Base-by-base conservation (phyloP, 2,888 invertebrate species). In the Agrypnus murinus region DNA sequence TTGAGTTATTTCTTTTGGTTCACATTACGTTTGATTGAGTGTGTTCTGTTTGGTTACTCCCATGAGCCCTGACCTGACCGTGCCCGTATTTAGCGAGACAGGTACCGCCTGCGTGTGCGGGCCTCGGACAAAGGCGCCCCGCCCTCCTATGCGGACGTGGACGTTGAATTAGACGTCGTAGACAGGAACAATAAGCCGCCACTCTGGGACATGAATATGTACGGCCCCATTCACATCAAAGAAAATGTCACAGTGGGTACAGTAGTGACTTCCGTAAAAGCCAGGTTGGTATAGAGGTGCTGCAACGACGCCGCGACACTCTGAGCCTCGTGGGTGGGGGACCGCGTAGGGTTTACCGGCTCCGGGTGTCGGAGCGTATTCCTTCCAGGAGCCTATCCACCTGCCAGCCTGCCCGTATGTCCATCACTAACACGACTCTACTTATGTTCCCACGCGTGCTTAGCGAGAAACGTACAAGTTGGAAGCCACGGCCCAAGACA, bases 201-300 rank as follows among this genome's bases (percentile, higher is more conserved):
- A 88, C 93, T 95, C 89, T 97, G 96, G 97, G 96, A 95, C 91
- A 92, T 92, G 89, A 92, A 92, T 89, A 92, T 95, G 90, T 96
- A 97, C 92, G 96, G 97, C 91, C 96, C 96, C 90, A 95, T 95
- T 91, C 94, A 94, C 93, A 95, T 97, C 92, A 94, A 93, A 92
- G 97, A 97, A 94, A 97, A 97, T 94, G 95, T 96, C 92, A 96
- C 96, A 92, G 95, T 97, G 92, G 96, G 97, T 92, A 96, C 96
- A 90, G 94, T 95, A 92, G 96, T 97, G 92, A 96, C 96, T 91
- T 94, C 95, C 90, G 94, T 97, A 90, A 96, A 96, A 93, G 97
- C 97, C 91, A 96, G 96, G 96, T 94, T 94, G 93, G 94, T 94
- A 94, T 93, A 87, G 83, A 74, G 77, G 77, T 63, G 72, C 65